Evolutionary conservation across 2,113 vertebrate genomes (phyloP).

Genomic region (Octodon degus): DNA sequence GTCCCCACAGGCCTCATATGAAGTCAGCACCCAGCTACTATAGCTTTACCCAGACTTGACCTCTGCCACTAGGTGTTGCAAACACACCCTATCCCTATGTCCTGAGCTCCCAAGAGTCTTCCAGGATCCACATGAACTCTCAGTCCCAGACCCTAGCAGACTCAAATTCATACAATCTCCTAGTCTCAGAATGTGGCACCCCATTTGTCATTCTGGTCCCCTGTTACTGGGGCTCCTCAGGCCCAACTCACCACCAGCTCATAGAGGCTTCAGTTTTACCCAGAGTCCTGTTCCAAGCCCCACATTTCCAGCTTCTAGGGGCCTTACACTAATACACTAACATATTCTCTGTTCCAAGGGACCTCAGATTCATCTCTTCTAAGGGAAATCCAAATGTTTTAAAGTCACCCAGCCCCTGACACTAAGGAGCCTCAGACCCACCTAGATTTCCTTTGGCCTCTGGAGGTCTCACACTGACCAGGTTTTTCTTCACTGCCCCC

Average conservation of each 20-base stretch:
- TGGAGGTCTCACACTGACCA: neutral
- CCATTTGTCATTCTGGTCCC: neutral
- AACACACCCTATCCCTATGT: neutral
- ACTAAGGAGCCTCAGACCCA: constrained; percentile 5
- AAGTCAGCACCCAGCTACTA: neutral
- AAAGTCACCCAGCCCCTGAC: neutral
- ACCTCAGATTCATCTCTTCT: constrained; percentile 1
- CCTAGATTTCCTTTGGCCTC: neutral
- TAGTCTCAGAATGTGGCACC: neutral
- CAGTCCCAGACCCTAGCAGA: neutral
- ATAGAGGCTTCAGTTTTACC: neutral
- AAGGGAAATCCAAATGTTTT: neutral
- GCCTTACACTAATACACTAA: constrained; percentile 1
- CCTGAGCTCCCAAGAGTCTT: neutral
- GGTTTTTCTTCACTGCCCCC: neutral
- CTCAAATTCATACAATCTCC: constrained; percentile 19
- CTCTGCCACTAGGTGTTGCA: neutral
- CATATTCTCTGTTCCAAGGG: neutral
- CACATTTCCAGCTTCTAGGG: neutral
- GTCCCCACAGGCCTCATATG: neutral
- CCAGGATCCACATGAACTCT: neutral
- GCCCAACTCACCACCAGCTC: constrained; percentile 6
- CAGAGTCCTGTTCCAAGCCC: neutral
- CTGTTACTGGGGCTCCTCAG: constrained; percentile 31
- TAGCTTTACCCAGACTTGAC: constrained; percentile 24